Evolutionary conservation across 2,113 vertebrate genomes (phyloP).

Genomic region (Nothocercus julius): DNA sequence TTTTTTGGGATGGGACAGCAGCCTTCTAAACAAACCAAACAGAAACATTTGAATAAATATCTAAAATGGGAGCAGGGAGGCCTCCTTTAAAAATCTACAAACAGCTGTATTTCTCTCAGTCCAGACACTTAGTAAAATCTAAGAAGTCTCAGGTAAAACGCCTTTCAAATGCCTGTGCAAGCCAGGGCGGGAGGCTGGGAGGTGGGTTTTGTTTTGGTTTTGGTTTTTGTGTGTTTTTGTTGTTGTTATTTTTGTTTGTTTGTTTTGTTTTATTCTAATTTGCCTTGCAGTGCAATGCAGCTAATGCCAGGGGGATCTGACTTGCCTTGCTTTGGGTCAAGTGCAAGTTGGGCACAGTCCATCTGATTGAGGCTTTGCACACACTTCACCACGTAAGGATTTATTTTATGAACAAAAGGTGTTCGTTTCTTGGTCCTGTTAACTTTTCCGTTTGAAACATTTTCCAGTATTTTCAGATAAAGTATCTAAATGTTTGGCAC

Average conservation of each 20-base stretch:
- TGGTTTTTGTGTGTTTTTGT: neutral
- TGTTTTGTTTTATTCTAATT: neutral
- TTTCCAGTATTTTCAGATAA: neutral
- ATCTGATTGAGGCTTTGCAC: neutral
- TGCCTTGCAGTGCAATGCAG: conserved; percentile 1
- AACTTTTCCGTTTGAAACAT: neutral
- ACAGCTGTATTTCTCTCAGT: neutral
- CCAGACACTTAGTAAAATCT: neutral
- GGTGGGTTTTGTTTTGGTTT: neutral
- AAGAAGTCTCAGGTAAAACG: neutral
- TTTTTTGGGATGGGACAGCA: neutral
- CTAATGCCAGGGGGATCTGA: neutral
- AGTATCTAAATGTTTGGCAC: too few species aligned
- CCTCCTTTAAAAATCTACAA: neutral
- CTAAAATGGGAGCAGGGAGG: neutral
- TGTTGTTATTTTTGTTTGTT: neutral
- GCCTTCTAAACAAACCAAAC: neutral
- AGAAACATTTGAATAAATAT: neutral
- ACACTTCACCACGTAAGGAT: neutral
- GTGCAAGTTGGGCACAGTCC: neutral
- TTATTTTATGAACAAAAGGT: neutral
- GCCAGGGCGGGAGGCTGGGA: too few species aligned
- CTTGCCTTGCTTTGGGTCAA: neutral
- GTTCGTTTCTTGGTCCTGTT: neutral
- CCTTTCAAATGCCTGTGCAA: neutral